Evolutionary conservation across 2,888 invertebrate species (phyloP), one percentile per base, ranked within the genome.

Genomic region (Stenoptilia bipunctidactyla): DNA sequence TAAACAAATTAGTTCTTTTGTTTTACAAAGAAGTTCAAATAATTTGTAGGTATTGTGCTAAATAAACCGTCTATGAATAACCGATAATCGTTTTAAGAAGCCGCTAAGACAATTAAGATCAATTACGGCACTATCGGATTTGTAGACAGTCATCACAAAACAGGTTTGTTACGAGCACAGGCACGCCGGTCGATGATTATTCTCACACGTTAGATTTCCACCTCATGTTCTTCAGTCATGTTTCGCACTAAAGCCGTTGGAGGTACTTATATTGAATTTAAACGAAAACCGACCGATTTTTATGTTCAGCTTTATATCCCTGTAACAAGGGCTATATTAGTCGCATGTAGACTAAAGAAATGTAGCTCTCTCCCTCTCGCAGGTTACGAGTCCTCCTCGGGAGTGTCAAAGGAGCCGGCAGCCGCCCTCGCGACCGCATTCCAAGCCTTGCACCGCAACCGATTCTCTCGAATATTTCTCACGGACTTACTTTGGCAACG

Each of bases 371-470:
- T 73, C 76, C 53, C 58, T 70, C 66, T 48, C 64, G 56, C 73
- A 62, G 69, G 66, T 66, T 68, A 74, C 69, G 66, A 70, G 67
- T 69, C 69, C 56, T 70, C 63, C 66, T 66, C 65, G 57, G 66
- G 69, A 65, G 66, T 68, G 70, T 79, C 80, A 83, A 82, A 82
- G 79, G 71, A 70, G 76, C 83, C 80, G 79, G 77, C 80, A 64
- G 58, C 71, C 77, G 75, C 75, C 76, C 68, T 67, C 72, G 60
- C 73, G 74, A 66, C 72, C 71, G 68, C 80, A 79, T 79, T 79
- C 80, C 79, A 61, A 56, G 58, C 61, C 56, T 62, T 53, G 55
- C 61, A 83, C 84, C 20, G 20, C 20, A 20, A 20, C 20, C 20
- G 20, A 20, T 20, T 20, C 20, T 20, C 20, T 20, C 20, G 20